phyloP scores from a whole-genome alignment of 2,113 vertebrate species.

The Corvus moneduloides region DNA sequence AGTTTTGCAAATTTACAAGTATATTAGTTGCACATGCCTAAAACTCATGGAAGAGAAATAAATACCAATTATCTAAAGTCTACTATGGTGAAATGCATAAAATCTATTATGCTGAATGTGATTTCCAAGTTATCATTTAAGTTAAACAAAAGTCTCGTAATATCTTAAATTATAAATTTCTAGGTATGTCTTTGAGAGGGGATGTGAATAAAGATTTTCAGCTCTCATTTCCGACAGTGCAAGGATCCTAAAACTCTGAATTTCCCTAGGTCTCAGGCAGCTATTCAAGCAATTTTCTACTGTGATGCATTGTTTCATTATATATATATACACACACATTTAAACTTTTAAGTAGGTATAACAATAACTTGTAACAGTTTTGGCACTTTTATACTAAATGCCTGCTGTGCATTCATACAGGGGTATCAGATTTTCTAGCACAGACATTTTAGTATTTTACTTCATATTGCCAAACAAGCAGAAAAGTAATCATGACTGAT shows the following conservation, averaged over 20 bases:
- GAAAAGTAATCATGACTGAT: neutral
- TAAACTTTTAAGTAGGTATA: neutral
- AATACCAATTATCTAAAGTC: neutral
- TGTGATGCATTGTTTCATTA: neutral
- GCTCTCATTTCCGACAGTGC: neutral
- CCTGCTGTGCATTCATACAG: neutral
- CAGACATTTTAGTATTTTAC: neutral
- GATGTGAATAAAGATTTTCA: neutral
- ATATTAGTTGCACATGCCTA: neutral
- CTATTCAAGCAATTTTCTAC: neutral
- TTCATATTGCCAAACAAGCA: neutral
- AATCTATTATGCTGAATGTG: neutral
- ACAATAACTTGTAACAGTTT: neutral
- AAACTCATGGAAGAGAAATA: neutral
- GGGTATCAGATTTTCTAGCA: neutral
- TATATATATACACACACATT: neutral
- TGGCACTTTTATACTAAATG: neutral
- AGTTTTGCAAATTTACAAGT: neutral
- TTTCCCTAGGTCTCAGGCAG: neutral
- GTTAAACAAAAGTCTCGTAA: neutral
- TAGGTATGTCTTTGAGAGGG: neutral
- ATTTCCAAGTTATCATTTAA: neutral
- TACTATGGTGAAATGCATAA: neutral
- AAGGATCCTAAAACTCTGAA: neutral
- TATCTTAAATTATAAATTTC: neutral